phyloP scores from a whole-genome alignment of 2,888 invertebrate genomes.

The Atethmia centrago region DNA sequence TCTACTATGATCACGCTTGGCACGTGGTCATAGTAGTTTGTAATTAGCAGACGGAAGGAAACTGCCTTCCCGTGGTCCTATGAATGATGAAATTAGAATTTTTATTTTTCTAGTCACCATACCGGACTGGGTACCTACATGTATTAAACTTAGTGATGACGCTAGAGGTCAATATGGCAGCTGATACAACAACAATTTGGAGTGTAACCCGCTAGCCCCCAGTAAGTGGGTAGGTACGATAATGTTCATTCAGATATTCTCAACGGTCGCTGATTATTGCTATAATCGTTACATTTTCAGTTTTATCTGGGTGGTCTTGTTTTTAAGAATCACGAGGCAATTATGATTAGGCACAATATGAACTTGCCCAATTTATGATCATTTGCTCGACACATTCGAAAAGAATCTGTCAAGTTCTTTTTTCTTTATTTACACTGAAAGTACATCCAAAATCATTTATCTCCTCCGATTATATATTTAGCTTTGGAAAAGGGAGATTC shows the following conservation, averaged over 20 bases:
- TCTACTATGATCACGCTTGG: neutral
- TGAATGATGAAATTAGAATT: neutral
- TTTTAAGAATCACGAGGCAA: conserved; percentile 5
- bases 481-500: neutral
- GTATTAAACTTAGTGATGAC: neutral
- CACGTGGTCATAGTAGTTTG: neutral
- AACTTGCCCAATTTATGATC: conserved; percentile 7
- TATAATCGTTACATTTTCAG: neutral
- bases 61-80: too few species aligned
- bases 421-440: neutral
- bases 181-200: conserved; percentile 19
- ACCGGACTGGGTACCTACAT: neutral
- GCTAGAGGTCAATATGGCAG: conserved; percentile 22
- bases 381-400: neutral
- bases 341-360: neutral
- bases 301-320: conserved; percentile 13
- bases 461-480: neutral
- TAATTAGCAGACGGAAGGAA: neutral
- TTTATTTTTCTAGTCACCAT: neutral
- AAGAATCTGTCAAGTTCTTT: neutral
- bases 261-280: conserved; percentile 13
- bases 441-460: too few species aligned
- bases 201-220: conserved; percentile 23
- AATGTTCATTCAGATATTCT: conserved; percentile 15
- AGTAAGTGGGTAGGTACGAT: conserved; percentile 11